These are phyloP conservation scores for Drosophila algonquin DNA, from an alignment of 2,888 invertebrate genomes.

Conservation along the genomic window DNA sequence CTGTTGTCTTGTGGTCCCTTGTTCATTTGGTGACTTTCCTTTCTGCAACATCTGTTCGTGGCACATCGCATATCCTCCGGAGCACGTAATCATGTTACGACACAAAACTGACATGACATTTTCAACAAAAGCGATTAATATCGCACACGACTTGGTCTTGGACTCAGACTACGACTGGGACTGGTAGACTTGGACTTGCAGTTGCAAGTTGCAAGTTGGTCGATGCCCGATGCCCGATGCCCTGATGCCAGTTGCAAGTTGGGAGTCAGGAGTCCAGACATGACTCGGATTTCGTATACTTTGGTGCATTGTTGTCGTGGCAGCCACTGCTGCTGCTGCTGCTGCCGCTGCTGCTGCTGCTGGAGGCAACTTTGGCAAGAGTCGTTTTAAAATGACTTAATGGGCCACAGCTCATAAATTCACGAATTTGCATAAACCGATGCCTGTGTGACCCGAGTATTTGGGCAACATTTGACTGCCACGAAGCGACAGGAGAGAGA, in stretches of 20 bases:
- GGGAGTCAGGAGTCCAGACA: constrained; percentile 28
- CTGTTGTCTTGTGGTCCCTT: no score
- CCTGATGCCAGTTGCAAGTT: constrained; percentile 17
- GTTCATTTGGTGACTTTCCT: neutral
- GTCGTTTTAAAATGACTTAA: constrained; percentile 77
- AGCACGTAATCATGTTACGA: constrained; percentile 80
- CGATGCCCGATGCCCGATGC: neutral
- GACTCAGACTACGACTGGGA: constrained; percentile 19
- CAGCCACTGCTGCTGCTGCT: constrained; percentile 16
- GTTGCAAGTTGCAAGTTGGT: constrained; percentile 17
- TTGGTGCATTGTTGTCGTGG: constrained; percentile 58
- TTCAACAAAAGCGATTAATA: constrained; percentile 81
- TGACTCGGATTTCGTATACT: constrained; percentile 45
- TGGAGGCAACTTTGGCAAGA: constrained; percentile 58
- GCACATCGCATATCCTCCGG: constrained; percentile 43
- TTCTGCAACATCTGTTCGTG: constrained; percentile 31
- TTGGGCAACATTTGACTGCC: constrained; percentile 56
- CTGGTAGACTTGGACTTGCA: constrained; percentile 22
- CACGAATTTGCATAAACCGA: constrained; percentile 75
- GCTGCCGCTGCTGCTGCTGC: constrained; percentile 22
- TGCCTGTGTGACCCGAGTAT: constrained; percentile 40
- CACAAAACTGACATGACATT: constrained; percentile 80
- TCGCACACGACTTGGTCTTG: constrained; percentile 72
- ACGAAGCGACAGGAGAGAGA: neutral
- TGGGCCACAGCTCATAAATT: constrained; percentile 77